Evolutionary conservation across 1,140 invertebrate genomes (phyloP).

Genomic region (Bombus vancouverensis): DNA sequence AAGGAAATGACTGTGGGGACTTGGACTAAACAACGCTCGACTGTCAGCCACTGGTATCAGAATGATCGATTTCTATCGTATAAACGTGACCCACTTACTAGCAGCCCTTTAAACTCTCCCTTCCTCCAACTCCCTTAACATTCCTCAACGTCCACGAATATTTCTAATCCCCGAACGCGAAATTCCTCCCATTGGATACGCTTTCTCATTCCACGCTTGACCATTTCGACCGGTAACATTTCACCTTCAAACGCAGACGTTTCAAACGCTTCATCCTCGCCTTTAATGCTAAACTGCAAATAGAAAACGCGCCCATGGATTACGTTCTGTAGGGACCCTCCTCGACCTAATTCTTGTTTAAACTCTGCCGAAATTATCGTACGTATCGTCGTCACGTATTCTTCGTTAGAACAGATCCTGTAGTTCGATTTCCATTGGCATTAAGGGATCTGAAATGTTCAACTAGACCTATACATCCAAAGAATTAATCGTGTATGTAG

Average conservation of each 20-base stretch:
- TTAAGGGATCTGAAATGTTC: background rate
- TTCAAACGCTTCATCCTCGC: background rate
- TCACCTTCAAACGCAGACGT: too few relatives aligned
- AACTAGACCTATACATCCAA: too few relatives aligned
- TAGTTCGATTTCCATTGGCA: too few relatives aligned
- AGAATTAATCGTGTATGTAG: too few relatives aligned
- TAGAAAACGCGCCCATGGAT: background rate
- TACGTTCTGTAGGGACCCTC: background rate
- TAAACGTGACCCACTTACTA: background rate
- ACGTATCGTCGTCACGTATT: background rate
- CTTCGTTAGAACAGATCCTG: background rate
- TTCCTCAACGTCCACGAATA: background rate
- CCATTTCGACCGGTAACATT: background rate
- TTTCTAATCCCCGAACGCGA: background rate
- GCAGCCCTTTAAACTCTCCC: background rate
- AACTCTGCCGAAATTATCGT: constrained; percentile 3
- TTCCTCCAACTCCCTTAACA: too few relatives aligned
- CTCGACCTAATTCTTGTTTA: background rate
- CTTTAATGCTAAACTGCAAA: background rate
- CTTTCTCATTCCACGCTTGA: background rate
- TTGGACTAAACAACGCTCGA: background rate
- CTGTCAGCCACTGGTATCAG: background rate
- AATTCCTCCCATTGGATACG: background rate
- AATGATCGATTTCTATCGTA: constrained; percentile 4
- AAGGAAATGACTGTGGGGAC: constrained; percentile 2